Conservation (phyloP, 2,797 vertebrate genomes). For the Pseudomugil gertrudae region DNA sequence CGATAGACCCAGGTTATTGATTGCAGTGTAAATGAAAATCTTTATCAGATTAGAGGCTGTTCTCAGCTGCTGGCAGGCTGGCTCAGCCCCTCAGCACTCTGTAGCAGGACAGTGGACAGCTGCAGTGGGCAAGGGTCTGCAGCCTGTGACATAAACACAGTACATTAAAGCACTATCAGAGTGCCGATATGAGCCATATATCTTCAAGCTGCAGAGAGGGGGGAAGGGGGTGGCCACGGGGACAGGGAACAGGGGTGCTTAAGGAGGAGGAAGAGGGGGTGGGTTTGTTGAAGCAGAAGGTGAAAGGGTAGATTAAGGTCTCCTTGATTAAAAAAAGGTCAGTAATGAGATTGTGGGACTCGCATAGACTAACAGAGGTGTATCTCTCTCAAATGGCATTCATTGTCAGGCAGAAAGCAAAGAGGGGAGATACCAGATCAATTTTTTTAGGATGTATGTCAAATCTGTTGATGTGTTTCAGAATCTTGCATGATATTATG, state of each 20-base stretch:
- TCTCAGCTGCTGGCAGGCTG: slow-evolving; percentile 72
- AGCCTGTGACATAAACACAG: slow-evolving; percentile 83
- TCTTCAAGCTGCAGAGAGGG: slow-evolving; percentile 74
- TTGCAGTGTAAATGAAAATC: slow-evolving; percentile 84
- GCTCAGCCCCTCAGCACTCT: slow-evolving; percentile 59
- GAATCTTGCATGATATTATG: slow-evolving; percentile 10
- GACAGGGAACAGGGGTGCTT: slow-evolving; percentile 44
- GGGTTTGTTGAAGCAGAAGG: slow-evolving; percentile 67
- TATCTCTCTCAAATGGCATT: slow-evolving; percentile 58
- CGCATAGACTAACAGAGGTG: slow-evolving; percentile 54
- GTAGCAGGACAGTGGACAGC: slow-evolving; percentile 75
- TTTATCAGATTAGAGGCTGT: slow-evolving; percentile 83
- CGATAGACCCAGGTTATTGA: slow-evolving; percentile 81
- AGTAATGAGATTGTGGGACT: slow-evolving; percentile 73
- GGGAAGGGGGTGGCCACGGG: slow-evolving; percentile 48
- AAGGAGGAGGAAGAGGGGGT: slow-evolving; percentile 58
- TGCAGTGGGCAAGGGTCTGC: slow-evolving; percentile 81
- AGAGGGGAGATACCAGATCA: slow-evolving; percentile 8
- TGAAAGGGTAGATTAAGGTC: slow-evolving; percentile 80
- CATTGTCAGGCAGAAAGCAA: slow-evolving; percentile 51
- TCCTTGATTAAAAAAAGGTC: slow-evolving; percentile 80
- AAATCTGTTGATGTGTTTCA: slow-evolving; percentile 20
- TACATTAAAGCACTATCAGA: slow-evolving; percentile 83
- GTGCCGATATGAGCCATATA: slow-evolving; percentile 80
- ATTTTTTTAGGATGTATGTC: slow-evolving; percentile 19